These are phyloP conservation scores for Temnothorax nylanderi DNA, from an alignment of 1,140 invertebrate species.

Conservation along the genomic window DNA sequence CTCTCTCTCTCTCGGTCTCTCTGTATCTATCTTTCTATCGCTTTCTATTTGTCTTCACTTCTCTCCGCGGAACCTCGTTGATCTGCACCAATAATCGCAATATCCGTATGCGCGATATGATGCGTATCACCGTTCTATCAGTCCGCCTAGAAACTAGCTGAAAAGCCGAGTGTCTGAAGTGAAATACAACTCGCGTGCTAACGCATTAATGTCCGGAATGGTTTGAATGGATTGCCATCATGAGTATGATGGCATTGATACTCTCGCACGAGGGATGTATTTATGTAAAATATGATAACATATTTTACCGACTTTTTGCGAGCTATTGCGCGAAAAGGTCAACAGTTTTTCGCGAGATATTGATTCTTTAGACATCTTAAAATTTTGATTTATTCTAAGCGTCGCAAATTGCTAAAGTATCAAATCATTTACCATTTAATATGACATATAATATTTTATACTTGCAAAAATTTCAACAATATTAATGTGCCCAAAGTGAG, in stretches of 20 bases:
- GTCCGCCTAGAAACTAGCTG: conserved; percentile 60
- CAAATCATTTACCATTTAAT: not conserved
- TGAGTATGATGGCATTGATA: conserved; percentile 9
- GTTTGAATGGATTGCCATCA: conserved; percentile 49
- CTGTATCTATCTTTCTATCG: not conserved
- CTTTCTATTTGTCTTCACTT: conserved; percentile 8
- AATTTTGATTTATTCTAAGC: not conserved
- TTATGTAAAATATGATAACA: too few relatives aligned
- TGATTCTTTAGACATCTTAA: not conserved
- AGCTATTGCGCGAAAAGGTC: not conserved
- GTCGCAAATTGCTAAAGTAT: not conserved
- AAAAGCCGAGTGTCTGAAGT: not conserved
- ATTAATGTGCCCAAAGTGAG: not conserved
- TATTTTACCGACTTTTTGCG: not conserved
- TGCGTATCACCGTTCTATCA: conserved; percentile 37
- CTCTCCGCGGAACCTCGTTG: conserved; percentile 41
- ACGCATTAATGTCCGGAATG: conserved; percentile 1
- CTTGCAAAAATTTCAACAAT: not conserved
- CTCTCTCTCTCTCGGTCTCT: not conserved
- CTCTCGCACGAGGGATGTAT: not conserved
- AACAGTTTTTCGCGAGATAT: not conserved
- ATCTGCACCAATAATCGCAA: conserved; percentile 70
- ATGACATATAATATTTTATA: not conserved
- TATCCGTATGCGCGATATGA: conserved; percentile 61
- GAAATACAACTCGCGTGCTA: conserved; percentile 40